These are phyloP conservation scores for Peribatodes rhomboidaria DNA, from an alignment of 2,888 invertebrate genomes.

Conservation along the genomic window DNA sequence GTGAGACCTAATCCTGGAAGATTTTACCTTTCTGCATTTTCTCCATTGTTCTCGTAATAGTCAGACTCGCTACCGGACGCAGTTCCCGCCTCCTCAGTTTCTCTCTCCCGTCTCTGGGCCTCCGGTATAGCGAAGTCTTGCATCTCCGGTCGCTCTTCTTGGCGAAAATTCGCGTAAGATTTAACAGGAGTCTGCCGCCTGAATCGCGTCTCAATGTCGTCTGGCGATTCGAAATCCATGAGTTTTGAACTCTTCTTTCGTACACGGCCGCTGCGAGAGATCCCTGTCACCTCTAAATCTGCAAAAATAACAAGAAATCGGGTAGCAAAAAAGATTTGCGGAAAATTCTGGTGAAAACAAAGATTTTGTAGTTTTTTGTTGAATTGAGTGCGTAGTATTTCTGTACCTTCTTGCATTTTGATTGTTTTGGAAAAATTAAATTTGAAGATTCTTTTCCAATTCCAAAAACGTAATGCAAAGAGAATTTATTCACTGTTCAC, in stretches of 20 bases:
- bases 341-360: not conserved
- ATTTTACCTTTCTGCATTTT: conserved; percentile 77
- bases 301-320: conserved; percentile 39
- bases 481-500: not conserved
- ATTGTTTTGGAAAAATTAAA: conserved; percentile 9
- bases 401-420: conserved; percentile 16
- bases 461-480: not conserved
- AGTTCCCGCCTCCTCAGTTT: conserved; percentile 67
- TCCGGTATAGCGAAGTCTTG: conserved; percentile 63
- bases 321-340: no score
- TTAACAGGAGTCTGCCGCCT: conserved; percentile 74
- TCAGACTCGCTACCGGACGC: conserved; percentile 81
- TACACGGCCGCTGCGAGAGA: conserved; percentile 95
- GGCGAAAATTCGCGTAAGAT: conserved; percentile 60
- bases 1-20: no score
- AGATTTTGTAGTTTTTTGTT: not conserved
- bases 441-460: not conserved
- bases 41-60: conserved; percentile 78
- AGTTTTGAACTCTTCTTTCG: conserved; percentile 98
- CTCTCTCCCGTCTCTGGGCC: conserved; percentile 52
- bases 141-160: conserved; percentile 66
- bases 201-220: conserved; percentile 91
- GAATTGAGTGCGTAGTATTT: not conserved
- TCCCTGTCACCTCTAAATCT: conserved; percentile 94
- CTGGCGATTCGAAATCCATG: conserved; percentile 96